These are phyloP conservation scores for Lepetodrilus schrolli DNA, from an alignment of 2,888 invertebrate species.

Conservation along the genomic window DNA sequence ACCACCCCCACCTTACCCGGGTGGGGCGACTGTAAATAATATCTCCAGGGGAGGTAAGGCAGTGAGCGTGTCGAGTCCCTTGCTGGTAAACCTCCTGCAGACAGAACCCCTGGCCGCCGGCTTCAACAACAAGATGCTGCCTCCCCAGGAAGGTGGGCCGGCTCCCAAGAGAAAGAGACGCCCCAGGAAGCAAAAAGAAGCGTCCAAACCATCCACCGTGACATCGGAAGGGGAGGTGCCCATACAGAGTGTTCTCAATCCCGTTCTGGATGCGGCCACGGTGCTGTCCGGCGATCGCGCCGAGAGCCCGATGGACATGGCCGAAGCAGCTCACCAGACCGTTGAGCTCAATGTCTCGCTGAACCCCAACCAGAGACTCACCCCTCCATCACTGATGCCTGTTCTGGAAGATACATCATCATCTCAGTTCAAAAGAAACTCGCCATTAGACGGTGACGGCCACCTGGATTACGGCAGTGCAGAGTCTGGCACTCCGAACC, in stretches of 20 bases:
- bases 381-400: neutral
- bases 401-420: neutral
- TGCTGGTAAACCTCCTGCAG: slow-evolving; percentile 92
- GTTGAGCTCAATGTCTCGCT: slow-evolving; percentile 23
- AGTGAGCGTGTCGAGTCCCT: slow-evolving; percentile 83
- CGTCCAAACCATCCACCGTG: slow-evolving; percentile 35
- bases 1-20: slow-evolving; percentile 62
- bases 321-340: neutral
- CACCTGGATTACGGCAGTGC: neutral
- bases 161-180: slow-evolving; percentile 58
- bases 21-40: slow-evolving; percentile 59
- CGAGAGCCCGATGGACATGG: slow-evolving; percentile 11
- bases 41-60: slow-evolving; percentile 58
- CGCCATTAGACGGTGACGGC: neutral
- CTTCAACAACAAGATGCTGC: slow-evolving; percentile 54
- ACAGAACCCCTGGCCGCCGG: slow-evolving; percentile 79
- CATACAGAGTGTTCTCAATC: slow-evolving; percentile 49
- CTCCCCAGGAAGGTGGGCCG: slow-evolving; percentile 46
- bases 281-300: neutral
- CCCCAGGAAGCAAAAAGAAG: slow-evolving; percentile 57
- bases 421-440: neutral
- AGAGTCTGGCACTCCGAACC: neutral
- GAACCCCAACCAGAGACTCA: neutral
- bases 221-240: slow-evolving; percentile 43
- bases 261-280: slow-evolving; percentile 41